Percentiles rank a stretch among this genome's conserved stretches.
Evolutionary conservation across 2,113 vertebrate species (phyloP).

Genomic region (Pangasianodon gigas): DNA sequence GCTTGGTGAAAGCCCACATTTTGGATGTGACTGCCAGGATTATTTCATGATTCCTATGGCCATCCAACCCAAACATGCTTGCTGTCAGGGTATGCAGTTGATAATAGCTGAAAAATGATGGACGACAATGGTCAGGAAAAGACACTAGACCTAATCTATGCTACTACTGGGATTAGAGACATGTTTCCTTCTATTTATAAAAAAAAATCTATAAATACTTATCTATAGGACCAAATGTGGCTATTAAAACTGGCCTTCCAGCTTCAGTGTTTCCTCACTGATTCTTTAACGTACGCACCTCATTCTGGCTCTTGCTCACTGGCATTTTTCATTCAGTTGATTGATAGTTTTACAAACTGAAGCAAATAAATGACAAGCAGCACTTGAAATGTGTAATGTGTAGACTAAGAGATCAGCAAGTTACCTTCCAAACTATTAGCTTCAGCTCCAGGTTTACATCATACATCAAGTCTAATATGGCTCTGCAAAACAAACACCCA

Average conservation of each 20-base stretch:
- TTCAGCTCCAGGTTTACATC: conserved; percentile 12
- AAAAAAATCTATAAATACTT: background rate
- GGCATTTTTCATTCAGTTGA: background rate
- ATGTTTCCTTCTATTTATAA: background rate
- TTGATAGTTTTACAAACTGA: background rate
- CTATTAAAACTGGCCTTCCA: background rate
- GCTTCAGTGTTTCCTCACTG: background rate
- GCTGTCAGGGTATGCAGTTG: background rate
- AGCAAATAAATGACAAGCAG: conserved; percentile 7
- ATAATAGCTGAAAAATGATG: background rate
- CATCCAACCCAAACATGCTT: background rate
- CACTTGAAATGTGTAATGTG: background rate
- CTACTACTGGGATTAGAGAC: background rate
- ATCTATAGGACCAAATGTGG: background rate
- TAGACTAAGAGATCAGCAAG: background rate
- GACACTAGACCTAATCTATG: background rate
- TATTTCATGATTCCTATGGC: background rate
- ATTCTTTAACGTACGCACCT: background rate
- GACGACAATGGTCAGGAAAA: background rate
- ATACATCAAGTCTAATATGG: background rate
- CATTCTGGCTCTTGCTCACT: background rate
- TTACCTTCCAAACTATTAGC: background rate
- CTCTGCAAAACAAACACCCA: background rate
- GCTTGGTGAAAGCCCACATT: background rate
- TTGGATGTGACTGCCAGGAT: background rate